Conservation (phyloP, 1,140 invertebrate species). For the Lasioglossum albipes region DNA sequence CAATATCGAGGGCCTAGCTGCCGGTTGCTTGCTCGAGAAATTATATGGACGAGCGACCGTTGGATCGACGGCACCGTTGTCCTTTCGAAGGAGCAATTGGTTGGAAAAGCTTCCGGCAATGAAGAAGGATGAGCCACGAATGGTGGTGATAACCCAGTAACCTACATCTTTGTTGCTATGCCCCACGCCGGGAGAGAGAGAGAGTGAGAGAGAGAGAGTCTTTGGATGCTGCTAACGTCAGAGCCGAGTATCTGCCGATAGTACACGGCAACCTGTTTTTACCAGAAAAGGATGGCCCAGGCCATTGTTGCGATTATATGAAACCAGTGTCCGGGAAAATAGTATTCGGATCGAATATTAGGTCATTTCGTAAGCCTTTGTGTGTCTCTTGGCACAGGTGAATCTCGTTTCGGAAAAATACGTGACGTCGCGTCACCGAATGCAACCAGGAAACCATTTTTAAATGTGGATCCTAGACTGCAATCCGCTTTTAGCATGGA, state of each 20-base stretch:
- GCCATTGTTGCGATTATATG: slow-evolving; percentile 31
- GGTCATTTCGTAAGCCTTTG: background rate
- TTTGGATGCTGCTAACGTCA: slow-evolving; percentile 33
- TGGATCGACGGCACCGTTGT: slow-evolving; percentile 40
- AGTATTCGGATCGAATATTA: background rate
- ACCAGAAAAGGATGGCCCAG: slow-evolving; percentile 30
- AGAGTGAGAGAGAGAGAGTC: background rate
- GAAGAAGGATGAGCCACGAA: slow-evolving; percentile 56
- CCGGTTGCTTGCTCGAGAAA: slow-evolving; percentile 36
- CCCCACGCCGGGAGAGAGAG: slow-evolving; percentile 4
- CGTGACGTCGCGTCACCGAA: too few relatives aligned
- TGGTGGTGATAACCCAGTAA: slow-evolving; percentile 72
- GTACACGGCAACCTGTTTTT: slow-evolving; percentile 35
- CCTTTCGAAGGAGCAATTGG: slow-evolving; percentile 66
- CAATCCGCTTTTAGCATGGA: too few relatives aligned
- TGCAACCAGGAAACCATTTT: too few relatives aligned
- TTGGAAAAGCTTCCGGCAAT: slow-evolving; percentile 63
- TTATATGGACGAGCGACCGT: slow-evolving; percentile 32
- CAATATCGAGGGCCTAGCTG: background rate
- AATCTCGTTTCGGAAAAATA: background rate
- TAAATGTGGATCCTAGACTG: too few relatives aligned
- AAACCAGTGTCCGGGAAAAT: background rate
- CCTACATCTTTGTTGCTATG: slow-evolving; percentile 61
- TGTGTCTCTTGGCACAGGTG: background rate
- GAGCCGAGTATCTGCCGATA: slow-evolving; percentile 17